Base-by-base conservation (phyloP, 2,888 invertebrate genomes). In the Cheilosia grossa region DNA sequence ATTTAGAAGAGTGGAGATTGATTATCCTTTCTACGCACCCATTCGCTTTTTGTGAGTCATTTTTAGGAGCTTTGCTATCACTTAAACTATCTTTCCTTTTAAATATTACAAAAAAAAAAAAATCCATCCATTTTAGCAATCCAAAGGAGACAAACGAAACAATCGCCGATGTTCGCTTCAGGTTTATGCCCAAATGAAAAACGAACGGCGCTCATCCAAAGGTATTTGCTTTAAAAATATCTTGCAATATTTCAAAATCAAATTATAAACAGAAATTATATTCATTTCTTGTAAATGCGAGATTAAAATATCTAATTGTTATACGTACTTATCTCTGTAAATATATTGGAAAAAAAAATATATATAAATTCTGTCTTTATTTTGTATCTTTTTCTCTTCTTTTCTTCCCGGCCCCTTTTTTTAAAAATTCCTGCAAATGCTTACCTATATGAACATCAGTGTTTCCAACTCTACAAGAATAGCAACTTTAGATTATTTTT, bases 161-260 rank as follows among this genome's bases (percentile, higher is more conserved):
- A 75, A 61, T 7, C 89, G 92, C 37, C 89, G 92, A 61, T 91
- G 90, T 73, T 92, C 92, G 4, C 77, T 92, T 30, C 91, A 92
- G 79, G 91, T 91, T 24, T 92, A 91, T 81, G 92, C 92, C 10
- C 90, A 91, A 70, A 82, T 88, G 61, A 90, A 90, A 75, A 89
- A 88, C 87, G 91, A 91, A 87, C 89, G 91, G 19, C 89, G 91
- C 69, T 89, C 91, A 64, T 91, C 91, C 88, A 91, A 91, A 91
- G 91, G 91, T 91, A 91, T 90, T 90, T 88, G 89, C 82, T 63
- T 89, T 87, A 90, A 90, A 90, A 89, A 88, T 89, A 89, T 91
- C 88, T 89, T 89, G 87, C 90, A 91, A 87, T 90, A 89, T 88
- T 89, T 82, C 15, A 82, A 82, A 15, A 17, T 56, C 44, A 74